Conservation (phyloP, 2,797 vertebrate genomes). For the Microctenopoma lineatum region DNA sequence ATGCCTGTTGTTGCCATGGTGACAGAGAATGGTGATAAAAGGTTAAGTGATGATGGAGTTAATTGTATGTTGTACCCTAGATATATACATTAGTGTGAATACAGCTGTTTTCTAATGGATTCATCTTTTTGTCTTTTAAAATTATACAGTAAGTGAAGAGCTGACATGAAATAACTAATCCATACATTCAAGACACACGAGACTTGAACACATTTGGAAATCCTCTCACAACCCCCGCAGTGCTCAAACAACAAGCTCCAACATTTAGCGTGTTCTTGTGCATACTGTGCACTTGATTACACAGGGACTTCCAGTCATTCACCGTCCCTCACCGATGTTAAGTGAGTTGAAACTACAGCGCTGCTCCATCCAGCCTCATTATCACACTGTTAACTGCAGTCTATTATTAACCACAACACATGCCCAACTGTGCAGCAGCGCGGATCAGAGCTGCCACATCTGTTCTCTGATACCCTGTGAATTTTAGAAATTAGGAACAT, state of each 20-base stretch:
- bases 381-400: conserved; percentile 55
- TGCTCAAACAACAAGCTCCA: background rate
- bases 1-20: too few relatives aligned
- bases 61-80: too few relatives aligned
- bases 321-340: conserved; percentile 20
- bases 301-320: conserved; percentile 10
- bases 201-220: too few relatives aligned
- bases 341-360: conserved; percentile 28
- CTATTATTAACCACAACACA: conserved; percentile 63
- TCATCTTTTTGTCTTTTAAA: too few relatives aligned
- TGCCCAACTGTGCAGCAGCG: conserved; percentile 24
- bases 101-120: too few relatives aligned
- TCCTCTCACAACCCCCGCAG: too few relatives aligned
- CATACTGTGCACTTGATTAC: conserved; percentile 6
- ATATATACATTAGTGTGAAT: too few relatives aligned
- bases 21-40: too few relatives aligned
- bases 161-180: too few relatives aligned
- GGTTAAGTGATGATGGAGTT: too few relatives aligned
- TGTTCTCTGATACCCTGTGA: background rate
- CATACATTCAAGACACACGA: too few relatives aligned
- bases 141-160: too few relatives aligned
- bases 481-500: background rate
- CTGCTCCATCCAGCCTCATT: conserved; percentile 47
- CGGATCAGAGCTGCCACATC: conserved; percentile 21
- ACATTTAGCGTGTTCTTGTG: background rate